Percentiles rank a stretch among this genome's conserved stretches.
Evolutionary conservation across 2,888 invertebrate genomes (phyloP).

Genomic region (Belgica antarctica): DNA sequence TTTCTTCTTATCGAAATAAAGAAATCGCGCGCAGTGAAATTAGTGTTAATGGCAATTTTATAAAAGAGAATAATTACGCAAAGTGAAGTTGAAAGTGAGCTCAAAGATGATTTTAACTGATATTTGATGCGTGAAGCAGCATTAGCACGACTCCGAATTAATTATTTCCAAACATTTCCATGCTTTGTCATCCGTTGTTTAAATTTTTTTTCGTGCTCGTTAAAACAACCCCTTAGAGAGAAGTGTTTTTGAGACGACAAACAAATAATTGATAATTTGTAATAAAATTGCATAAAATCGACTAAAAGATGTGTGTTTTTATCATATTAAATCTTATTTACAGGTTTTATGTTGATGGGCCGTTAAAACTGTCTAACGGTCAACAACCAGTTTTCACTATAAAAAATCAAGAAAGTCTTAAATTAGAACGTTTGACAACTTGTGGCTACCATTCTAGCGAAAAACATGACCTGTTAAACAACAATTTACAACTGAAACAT

Average conservation of each 20-base stretch:
- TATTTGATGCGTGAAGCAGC: background rate
- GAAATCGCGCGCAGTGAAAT: conserved; percentile 5
- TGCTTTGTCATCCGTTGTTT: conserved; percentile 7
- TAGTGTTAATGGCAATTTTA: background rate
- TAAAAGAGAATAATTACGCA: background rate
- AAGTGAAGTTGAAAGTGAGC: background rate
- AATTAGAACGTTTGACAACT: too few species aligned
- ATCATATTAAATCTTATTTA: background rate
- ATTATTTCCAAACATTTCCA: background rate
- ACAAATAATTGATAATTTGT: conserved; percentile 20
- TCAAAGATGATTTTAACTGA: conserved; percentile 6
- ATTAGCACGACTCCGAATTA: conserved; percentile 9
- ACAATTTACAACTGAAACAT: too few species aligned
- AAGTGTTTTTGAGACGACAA: background rate
- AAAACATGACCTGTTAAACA: too few species aligned
- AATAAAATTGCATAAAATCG: conserved; percentile 16
- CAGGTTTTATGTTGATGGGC: too few species aligned
- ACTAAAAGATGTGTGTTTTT: background rate
- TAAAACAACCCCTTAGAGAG: background rate
- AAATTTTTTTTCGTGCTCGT: background rate
- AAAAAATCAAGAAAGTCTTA: too few species aligned
- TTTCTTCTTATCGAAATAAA: background rate
- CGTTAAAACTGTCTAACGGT: too few species aligned
- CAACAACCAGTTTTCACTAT: too few species aligned
- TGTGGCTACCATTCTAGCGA: too few species aligned